These are phyloP conservation scores for Limnephilus auricula DNA, from an alignment of 2,888 invertebrate genomes.

Conservation along the genomic window DNA sequence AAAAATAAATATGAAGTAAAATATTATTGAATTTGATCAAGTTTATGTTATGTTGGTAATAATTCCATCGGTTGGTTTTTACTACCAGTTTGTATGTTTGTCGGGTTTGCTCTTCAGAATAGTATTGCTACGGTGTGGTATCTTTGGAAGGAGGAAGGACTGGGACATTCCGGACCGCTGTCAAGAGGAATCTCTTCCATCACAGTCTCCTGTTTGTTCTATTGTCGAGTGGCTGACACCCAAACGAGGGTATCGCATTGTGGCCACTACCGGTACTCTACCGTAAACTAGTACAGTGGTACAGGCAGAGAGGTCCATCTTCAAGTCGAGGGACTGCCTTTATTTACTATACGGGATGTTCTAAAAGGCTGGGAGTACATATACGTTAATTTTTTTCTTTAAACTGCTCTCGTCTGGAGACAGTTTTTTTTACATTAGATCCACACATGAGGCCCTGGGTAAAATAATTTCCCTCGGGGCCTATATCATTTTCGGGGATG, in stretches of 20 bases:
- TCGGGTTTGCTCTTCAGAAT: background rate
- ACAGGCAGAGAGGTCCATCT: slow-evolving; percentile 14
- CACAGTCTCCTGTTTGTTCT: slow-evolving; percentile 39
- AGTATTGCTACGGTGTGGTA: background rate
- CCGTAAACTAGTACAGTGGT: background rate
- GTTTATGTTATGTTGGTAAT: no score
- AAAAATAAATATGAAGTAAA: no score
- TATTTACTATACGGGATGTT: background rate
- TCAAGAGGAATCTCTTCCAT: slow-evolving; percentile 44
- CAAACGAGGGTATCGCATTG: slow-evolving; percentile 44
- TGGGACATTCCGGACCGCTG: slow-evolving; percentile 17
- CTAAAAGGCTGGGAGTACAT: background rate
- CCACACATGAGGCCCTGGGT: no score
- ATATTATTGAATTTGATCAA: no score
- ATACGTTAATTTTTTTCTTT: no score
- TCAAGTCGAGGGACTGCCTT: slow-evolving; percentile 1
- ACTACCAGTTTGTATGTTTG: background rate
- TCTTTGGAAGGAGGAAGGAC: background rate
- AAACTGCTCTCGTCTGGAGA: no score
- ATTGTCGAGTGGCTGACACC: slow-evolving; percentile 44
- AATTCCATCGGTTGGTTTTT: background rate
- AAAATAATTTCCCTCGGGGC: no score
- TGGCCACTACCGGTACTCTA: background rate
- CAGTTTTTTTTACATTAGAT: no score
- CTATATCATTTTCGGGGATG: no score